These are phyloP conservation scores for cat (Felis catus) DNA, from an alignment of 2,113 vertebrate species.

Conservation along the genomic window DNA sequence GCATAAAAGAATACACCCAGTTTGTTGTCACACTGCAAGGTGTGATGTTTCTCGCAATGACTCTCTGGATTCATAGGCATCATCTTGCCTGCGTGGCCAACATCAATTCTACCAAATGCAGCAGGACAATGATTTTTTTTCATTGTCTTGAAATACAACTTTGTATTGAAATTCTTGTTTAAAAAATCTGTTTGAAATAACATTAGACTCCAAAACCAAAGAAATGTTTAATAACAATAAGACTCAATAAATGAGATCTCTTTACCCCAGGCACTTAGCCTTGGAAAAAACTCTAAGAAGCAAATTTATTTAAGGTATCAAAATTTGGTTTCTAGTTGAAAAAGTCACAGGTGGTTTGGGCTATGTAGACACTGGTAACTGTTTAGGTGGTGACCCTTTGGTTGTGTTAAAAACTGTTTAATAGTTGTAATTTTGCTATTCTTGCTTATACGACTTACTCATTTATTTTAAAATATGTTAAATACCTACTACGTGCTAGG, in stretches of 20 bases:
- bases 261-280: neutral
- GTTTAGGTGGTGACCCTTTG: neutral
- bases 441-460: neutral
- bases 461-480: neutral
- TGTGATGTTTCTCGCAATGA: neutral
- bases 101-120: neutral
- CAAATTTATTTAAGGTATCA: neutral
- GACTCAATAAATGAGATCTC: neutral
- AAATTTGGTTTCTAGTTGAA: neutral
- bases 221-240: neutral
- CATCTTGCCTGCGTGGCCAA: neutral
- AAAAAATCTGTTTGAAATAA: neutral
- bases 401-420: neutral
- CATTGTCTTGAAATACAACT: neutral
- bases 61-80: neutral
- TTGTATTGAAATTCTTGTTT: conserved; percentile 4
- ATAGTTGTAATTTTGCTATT: neutral
- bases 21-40: neutral
- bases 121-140: neutral
- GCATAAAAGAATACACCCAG: neutral
- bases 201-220: neutral
- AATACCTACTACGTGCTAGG: neutral
- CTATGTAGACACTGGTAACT: neutral
- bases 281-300: neutral
- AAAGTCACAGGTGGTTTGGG: neutral